Conservation (phyloP, 2,797 vertebrate species). For the Anniella stebbinsi region DNA sequence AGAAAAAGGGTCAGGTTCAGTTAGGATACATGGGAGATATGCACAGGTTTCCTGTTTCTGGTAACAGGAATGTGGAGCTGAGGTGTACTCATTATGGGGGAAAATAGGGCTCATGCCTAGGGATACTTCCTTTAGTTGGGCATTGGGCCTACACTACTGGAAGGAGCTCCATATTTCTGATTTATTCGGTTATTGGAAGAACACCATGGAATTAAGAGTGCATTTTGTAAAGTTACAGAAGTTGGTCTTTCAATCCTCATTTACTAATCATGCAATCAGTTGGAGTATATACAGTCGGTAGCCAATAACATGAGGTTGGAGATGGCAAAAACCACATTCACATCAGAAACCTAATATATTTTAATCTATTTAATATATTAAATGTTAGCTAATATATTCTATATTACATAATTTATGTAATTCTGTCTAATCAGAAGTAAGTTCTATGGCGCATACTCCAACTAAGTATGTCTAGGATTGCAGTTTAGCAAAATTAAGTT, state of each 20-base stretch:
- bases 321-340: neutral
- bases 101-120: neutral
- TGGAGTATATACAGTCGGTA: neutral
- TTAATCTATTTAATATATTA: neutral
- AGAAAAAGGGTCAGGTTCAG: neutral
- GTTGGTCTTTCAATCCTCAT: neutral
- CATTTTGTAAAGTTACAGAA: neutral
- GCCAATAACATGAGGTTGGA: neutral
- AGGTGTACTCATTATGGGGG: neutral
- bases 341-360: neutral
- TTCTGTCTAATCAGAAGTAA: neutral
- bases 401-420: no score
- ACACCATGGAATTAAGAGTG: neutral
- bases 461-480: neutral
- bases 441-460: no score
- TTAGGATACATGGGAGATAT: neutral
- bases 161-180: no score
- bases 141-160: neutral
- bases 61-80: neutral
- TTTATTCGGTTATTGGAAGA: neutral
- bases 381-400: neutral
- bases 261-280: neutral
- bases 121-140: neutral
- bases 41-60: neutral
- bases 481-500: neutral